Evolutionary conservation across 2,113 vertebrate genomes (phyloP).

Genomic region (Apteryx owenii): DNA sequence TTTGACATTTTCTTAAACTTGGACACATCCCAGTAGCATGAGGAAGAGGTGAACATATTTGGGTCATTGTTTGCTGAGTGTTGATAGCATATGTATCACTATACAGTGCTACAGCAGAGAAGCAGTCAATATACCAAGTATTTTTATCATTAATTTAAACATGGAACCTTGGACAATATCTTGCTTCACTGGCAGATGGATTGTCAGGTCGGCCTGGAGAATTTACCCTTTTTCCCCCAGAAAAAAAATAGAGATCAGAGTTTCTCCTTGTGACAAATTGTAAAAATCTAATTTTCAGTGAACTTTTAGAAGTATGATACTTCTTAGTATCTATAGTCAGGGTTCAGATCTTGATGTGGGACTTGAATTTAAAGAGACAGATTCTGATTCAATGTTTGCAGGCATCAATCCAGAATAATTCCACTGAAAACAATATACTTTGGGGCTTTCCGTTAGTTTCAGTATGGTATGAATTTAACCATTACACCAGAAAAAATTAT

Average conservation of each 20-base stretch:
- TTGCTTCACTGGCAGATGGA: neutral
- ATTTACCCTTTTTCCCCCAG: neutral
- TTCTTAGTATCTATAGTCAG: neutral
- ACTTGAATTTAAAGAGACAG: neutral
- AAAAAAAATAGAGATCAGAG: neutral
- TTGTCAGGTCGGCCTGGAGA: neutral
- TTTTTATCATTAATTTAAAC: neutral
- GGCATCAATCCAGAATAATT: neutral
- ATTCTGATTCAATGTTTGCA: neutral
- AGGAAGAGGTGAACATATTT: neutral
- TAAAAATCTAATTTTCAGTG: neutral
- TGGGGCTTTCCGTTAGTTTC: neutral
- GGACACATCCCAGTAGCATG: neutral
- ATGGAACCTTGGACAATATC: neutral
- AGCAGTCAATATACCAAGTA: neutral
- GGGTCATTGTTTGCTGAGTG: neutral
- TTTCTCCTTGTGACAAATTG: neutral
- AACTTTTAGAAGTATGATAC: neutral
- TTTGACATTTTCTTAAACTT: neutral
- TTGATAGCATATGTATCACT: neutral
- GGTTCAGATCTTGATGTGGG: neutral
- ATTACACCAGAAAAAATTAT: neutral
- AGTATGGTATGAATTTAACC: slow-evolving; percentile 19
- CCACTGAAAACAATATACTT: neutral
- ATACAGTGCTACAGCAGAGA: neutral